phyloP scores from a whole-genome alignment of 2,113 vertebrate genomes.

The Podarcis cretensis region DNA sequence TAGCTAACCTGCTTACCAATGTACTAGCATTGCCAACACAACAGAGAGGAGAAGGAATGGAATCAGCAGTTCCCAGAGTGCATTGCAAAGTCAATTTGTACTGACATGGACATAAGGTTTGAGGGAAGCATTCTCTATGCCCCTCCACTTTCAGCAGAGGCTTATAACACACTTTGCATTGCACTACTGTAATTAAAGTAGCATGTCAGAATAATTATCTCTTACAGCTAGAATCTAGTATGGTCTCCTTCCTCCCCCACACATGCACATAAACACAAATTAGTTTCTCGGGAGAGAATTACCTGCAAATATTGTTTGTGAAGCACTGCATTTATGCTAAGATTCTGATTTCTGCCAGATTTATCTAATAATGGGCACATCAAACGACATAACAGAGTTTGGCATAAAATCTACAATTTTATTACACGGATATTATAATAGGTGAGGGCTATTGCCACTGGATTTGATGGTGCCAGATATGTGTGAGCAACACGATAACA shows the following conservation, averaged over 20 bases:
- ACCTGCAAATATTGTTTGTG: slow-evolving; percentile 32
- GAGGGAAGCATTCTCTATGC: neutral
- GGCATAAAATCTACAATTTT: neutral
- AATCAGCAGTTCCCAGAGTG: slow-evolving; percentile 35
- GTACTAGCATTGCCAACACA: neutral
- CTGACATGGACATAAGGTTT: neutral
- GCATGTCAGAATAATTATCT: slow-evolving; percentile 55
- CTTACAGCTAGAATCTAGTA: slow-evolving; percentile 11
- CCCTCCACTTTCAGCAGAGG: neutral
- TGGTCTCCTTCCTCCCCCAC: neutral
- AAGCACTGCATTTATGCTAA: slow-evolving; percentile 2
- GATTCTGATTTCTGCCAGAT: neutral
- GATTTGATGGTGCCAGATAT: slow-evolving; percentile 2
- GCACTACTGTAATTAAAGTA: slow-evolving; percentile 48
- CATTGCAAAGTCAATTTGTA: slow-evolving; percentile 29
- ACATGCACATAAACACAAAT: neutral
- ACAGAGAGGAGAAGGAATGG: neutral
- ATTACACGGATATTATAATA: neutral
- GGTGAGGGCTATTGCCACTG: neutral
- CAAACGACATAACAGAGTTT: neutral
- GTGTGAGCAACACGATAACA: slow-evolving; percentile 29
- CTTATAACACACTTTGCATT: neutral
- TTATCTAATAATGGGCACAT: slow-evolving; percentile 20
- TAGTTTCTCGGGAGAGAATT: slow-evolving; percentile 35
- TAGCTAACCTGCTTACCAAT: neutral